phyloP scores from a whole-genome alignment of 2,888 invertebrate genomes.

The Clivina fossor region DNA sequence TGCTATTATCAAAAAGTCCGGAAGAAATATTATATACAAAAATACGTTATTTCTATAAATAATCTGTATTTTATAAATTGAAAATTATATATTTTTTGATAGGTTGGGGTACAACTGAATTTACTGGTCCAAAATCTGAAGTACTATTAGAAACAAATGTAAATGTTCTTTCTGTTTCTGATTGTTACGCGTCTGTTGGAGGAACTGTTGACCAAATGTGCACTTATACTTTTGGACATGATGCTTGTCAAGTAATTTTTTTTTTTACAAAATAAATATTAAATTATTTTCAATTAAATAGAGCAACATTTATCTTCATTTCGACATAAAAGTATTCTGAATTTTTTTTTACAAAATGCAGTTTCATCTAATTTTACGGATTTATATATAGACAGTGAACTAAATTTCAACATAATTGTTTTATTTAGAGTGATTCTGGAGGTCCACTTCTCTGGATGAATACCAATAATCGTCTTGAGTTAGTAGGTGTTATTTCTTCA shows the following conservation, averaged over 20 bases:
- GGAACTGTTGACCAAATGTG: conserved; percentile 51
- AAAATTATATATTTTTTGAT: conserved; percentile 35
- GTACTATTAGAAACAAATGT: conserved; percentile 58
- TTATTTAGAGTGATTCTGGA: conserved; percentile 57
- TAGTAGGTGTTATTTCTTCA: conserved; percentile 59
- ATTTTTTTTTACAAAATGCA: too few species aligned
- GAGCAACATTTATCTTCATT: conserved; percentile 6
- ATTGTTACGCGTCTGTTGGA: conserved; percentile 49
- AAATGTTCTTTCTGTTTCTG: conserved; percentile 53
- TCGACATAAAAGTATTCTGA: conserved; percentile 2
- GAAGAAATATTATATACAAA: too few species aligned
- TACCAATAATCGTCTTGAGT: conserved; percentile 47
- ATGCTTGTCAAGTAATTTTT: conserved; percentile 61
- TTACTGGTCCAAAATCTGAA: conserved; percentile 56
- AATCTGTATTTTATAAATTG: too few species aligned
- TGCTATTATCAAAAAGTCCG: too few species aligned
- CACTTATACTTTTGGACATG: conserved; percentile 56
- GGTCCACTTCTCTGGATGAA: conserved; percentile 62
- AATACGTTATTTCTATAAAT: too few species aligned
- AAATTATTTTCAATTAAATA: not conserved
- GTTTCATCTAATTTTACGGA: too few species aligned
- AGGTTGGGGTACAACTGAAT: conserved; percentile 65
- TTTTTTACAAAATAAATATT: not conserved
- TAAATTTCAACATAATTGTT: conserved; percentile 5
- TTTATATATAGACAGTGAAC: too few species aligned